A percentile compares a stretch with the other conserved stretches of the same genome.
Conservation (phyloP, 2,888 invertebrate genomes). For the Hoplodrina ambigua region DNA sequence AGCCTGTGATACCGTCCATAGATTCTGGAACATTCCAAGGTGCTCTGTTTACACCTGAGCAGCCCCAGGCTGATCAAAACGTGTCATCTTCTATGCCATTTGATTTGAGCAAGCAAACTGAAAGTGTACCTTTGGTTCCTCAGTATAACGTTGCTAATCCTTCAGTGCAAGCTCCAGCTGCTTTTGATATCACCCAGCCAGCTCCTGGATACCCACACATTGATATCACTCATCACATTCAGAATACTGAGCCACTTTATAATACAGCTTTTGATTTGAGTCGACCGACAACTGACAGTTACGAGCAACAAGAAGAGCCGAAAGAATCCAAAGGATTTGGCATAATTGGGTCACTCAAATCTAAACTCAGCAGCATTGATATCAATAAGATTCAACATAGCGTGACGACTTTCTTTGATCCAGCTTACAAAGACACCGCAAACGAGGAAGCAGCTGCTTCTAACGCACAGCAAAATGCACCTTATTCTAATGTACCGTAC, state of each 20-base stretch:
- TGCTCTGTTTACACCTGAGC: constrained; percentile 78
- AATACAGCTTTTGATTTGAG: constrained; percentile 84
- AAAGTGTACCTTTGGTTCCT: constrained; percentile 49
- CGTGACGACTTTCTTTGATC: constrained; percentile 88
- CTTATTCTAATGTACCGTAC: constrained; percentile 60
- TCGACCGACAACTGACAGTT: constrained; percentile 74
- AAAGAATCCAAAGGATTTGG: constrained; percentile 81
- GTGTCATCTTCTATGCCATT: constrained; percentile 58
- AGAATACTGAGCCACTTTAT: constrained; percentile 65
- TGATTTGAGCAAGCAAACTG: constrained; percentile 65
- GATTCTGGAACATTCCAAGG: constrained; percentile 74
- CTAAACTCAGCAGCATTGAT: constrained; percentile 84
- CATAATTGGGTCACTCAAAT: constrained; percentile 86
- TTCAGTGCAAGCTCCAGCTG: constrained; percentile 12
- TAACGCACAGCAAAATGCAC: constrained; percentile 56
- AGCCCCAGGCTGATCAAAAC: constrained; percentile 35
- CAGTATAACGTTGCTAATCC: constrained; percentile 59
- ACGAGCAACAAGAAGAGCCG: constrained; percentile 73
- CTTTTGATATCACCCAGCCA: constrained; percentile 36
- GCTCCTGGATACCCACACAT: constrained; percentile 36
- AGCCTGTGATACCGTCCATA: constrained; percentile 76
- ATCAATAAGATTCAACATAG: constrained; percentile 87
- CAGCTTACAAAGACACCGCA: constrained; percentile 79
- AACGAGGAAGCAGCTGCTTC: constrained; percentile 54
- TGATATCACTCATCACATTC: constrained; percentile 52